Percentiles rank a stretch among this genome's conserved stretches.
Conservation (phyloP, 1,140 invertebrate species). For the Gryon sp. region DNA sequence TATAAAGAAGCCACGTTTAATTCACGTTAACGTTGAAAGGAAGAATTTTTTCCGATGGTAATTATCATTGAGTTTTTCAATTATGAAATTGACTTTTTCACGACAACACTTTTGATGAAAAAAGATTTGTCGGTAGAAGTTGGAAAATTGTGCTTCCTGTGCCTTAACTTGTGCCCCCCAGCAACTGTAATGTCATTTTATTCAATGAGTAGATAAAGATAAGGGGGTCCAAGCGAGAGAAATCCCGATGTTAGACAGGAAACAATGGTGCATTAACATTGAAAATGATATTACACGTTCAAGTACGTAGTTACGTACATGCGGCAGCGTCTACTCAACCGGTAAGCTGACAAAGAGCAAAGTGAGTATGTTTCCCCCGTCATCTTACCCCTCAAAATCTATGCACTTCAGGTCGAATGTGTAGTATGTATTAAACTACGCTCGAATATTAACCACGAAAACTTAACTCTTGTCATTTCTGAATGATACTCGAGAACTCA, state of each 20-base stretch:
- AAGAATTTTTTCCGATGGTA: no score
- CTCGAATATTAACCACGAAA: conserved; percentile 23
- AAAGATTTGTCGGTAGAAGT: background rate
- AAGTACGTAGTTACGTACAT: conserved; percentile 43
- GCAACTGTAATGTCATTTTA: conserved; percentile 56
- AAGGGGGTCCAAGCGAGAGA: conserved; percentile 56
- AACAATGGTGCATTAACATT: conserved; percentile 69
- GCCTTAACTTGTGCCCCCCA: conserved; percentile 46
- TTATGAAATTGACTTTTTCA: background rate
- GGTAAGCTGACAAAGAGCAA: conserved; percentile 55
- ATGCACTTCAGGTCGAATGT: no score
- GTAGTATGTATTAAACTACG: conserved; percentile 34
- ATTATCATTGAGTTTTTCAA: no score
- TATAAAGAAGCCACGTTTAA: no score
- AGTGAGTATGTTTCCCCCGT: conserved; percentile 52
- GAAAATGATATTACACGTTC: conserved; percentile 65
- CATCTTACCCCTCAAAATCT: no score
- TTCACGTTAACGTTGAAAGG: no score
- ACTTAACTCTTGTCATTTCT: conserved; percentile 20
- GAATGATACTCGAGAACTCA: conserved; percentile 27
- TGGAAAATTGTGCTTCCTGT: conserved; percentile 28
- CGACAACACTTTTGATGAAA: no score
- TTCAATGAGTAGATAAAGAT: conserved; percentile 62
- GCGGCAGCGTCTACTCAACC: conserved; percentile 54
- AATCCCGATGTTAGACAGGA: conserved; percentile 53